phyloP scores from a whole-genome alignment of 2,888 invertebrate species.

The Aphrophora alni region DNA sequence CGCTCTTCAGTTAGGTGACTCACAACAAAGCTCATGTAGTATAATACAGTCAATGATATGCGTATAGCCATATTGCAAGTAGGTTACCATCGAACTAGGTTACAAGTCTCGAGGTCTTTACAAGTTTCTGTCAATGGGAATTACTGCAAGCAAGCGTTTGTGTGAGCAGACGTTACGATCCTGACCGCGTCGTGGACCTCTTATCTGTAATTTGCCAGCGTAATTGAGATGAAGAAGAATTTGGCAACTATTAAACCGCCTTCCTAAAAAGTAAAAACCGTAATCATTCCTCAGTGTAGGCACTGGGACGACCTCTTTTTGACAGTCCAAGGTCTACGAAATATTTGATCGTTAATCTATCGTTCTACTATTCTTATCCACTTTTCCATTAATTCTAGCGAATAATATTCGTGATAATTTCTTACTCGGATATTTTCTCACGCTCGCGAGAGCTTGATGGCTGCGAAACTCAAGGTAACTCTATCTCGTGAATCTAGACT shows the following conservation, averaged over 20 bases:
- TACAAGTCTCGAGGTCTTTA: background rate
- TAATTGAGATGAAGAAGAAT: background rate
- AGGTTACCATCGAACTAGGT: background rate
- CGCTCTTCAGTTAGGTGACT: no score
- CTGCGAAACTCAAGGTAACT: background rate
- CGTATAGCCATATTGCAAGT: background rate
- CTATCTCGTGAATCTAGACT: background rate
- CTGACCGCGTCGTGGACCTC: background rate
- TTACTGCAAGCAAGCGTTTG: no score
- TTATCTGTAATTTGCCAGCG: background rate
- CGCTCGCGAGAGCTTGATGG: no score
- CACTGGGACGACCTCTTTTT: background rate
- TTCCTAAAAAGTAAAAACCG: background rate
- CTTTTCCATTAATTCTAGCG: background rate
- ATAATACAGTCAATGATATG: background rate
- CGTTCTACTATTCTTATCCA: background rate
- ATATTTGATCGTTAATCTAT: background rate
- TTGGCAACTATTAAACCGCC: background rate
- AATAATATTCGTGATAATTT: conserved; percentile 6
- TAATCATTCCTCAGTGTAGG: background rate
- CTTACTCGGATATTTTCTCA: background rate
- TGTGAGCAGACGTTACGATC: background rate
- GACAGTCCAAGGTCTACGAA: background rate
- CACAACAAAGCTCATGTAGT: background rate
- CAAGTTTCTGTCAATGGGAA: no score